Evolutionary conservation across 2,888 invertebrate genomes (phyloP).

Genomic region (Apamea monoglypha): DNA sequence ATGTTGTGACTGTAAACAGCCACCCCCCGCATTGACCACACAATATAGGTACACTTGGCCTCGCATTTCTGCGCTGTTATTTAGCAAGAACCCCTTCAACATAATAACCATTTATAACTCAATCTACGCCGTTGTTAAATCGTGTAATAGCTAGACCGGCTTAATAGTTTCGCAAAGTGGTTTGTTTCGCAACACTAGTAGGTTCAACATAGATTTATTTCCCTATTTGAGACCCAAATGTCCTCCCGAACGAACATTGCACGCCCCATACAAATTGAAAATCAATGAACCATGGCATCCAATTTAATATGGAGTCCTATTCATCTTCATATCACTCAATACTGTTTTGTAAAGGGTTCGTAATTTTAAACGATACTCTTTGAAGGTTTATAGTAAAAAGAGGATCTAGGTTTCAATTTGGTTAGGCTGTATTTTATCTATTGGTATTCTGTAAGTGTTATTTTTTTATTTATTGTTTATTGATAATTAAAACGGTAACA

Average conservation of each 20-base stretch:
- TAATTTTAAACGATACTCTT: conserved; percentile 39
- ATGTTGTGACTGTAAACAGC: background rate
- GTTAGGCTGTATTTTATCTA: background rate
- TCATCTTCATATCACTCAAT: conserved; percentile 75
- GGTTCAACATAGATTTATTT: conserved; percentile 78
- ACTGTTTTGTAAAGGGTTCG: conserved; percentile 35
- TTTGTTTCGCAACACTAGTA: conserved; percentile 70
- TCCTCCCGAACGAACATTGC: conserved; percentile 72
- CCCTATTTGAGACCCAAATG: conserved; percentile 75
- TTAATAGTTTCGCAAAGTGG: conserved; percentile 69
- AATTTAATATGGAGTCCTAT: conserved; percentile 86
- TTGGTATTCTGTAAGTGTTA: background rate
- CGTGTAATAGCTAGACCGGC: conserved; percentile 57
- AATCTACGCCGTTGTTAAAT: conserved; percentile 62
- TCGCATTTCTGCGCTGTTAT: background rate
- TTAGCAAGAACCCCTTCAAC: conserved; percentile 24
- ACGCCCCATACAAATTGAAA: conserved; percentile 87
- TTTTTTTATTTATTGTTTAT: too few species aligned
- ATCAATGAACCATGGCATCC: conserved; percentile 87
- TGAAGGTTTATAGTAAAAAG: background rate
- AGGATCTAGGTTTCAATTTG: background rate
- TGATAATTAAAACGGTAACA: too few species aligned
- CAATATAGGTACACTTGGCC: background rate
- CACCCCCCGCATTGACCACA: background rate
- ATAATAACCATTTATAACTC: conserved; percentile 57